Evolutionary conservation across 2,113 vertebrate species (phyloP).

Genomic region (Dipodomys ordii): DNA sequence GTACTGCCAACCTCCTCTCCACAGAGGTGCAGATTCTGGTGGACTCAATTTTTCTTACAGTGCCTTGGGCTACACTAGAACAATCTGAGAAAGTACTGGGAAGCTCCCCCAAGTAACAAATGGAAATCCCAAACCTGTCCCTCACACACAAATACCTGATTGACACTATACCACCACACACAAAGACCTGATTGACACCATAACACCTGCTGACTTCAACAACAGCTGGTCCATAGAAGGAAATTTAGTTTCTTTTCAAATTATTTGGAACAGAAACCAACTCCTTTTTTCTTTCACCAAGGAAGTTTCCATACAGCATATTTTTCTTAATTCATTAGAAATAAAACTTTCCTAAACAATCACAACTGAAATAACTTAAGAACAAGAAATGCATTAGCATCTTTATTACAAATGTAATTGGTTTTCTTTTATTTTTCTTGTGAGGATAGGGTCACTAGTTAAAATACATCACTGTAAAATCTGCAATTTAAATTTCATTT

Average conservation of each 20-base stretch:
- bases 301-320: neutral
- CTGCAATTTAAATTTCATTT: constrained; percentile 92
- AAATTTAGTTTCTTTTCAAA: neutral
- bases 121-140: neutral
- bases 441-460: constrained; percentile 86
- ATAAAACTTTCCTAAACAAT: constrained; percentile 75
- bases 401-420: constrained; percentile 90
- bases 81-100: neutral
- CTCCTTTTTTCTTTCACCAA: neutral
- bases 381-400: constrained; percentile 89
- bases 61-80: neutral
- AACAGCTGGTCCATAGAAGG: neutral
- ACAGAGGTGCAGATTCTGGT: neutral
- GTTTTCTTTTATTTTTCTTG: constrained; percentile 86
- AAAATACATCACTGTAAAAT: constrained; percentile 89
- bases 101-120: neutral
- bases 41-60: too few species aligned
- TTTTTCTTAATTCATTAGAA: constrained; percentile 50
- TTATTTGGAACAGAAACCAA: neutral
- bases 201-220: neutral
- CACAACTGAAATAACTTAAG: constrained; percentile 82
- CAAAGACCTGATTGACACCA: too few species aligned
- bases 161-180: too few species aligned
- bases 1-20: accelerated
- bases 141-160: neutral